phyloP scores from a whole-genome alignment of 2,113 vertebrate species.

The Rhagologus leucostigma region DNA sequence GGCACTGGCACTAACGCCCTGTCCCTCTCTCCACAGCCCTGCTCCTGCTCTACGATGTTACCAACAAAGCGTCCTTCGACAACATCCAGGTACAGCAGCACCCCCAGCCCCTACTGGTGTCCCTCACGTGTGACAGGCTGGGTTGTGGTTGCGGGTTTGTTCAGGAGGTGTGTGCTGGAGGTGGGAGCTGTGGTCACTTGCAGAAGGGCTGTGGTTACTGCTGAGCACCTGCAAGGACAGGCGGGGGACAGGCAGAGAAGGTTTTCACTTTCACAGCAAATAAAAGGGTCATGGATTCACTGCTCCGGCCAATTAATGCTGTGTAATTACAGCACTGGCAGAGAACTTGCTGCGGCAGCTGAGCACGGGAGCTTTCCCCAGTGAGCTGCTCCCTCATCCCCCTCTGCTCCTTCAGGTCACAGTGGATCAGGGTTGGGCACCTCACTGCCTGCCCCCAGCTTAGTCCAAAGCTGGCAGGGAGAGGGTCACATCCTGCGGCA shows the following conservation, averaged over 20 bases:
- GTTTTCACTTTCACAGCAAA: neutral
- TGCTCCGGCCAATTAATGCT: neutral
- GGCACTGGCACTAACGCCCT: fast-evolving
- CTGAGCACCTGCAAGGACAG: neutral
- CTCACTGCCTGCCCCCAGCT: fast-evolving
- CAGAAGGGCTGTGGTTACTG: neutral
- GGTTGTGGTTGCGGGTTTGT: fast-evolving
- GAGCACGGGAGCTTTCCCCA: neutral
- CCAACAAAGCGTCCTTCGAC: constrained; percentile 91
- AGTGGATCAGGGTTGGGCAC: fast-evolving
- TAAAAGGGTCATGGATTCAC: neutral
- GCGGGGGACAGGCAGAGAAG: neutral
- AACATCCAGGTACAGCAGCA: constrained; percentile 84
- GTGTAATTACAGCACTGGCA: neutral
- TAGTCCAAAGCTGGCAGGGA: neutral
- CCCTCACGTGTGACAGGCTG: fast-evolving
- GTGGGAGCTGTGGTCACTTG: fast-evolving
- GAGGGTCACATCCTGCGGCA: neutral
- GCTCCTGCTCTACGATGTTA: constrained; percentile 90
- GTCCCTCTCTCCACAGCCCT: constrained; percentile 74
- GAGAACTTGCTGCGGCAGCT: neutral
- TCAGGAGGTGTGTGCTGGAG: neutral
- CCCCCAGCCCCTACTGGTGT: fast-evolving
- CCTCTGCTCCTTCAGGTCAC: neutral
- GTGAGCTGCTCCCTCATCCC: neutral